These are phyloP conservation scores for Diorhabda sublineata DNA, from an alignment of 1,140 invertebrate species.

Conservation along the genomic window DNA sequence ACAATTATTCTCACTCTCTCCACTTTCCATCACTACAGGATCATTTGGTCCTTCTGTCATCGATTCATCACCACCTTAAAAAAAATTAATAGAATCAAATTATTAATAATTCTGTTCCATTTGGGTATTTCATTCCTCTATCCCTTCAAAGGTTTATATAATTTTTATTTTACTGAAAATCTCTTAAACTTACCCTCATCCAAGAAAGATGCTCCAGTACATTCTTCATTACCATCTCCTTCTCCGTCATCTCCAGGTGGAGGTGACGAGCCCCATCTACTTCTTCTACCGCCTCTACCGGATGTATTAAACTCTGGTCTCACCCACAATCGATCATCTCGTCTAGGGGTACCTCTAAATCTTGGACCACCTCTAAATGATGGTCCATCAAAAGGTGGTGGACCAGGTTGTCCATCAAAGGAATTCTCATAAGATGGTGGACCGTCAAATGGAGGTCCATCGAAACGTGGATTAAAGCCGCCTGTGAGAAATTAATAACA, in stretches of 20 bases:
- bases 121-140: background rate
- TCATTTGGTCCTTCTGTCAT: no score
- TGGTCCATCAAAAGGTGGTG: background rate
- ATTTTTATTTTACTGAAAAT: background rate
- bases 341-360: constrained; percentile 14
- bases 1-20: no score
- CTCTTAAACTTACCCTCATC: background rate
- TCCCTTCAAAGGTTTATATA: background rate
- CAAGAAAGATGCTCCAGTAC: background rate
- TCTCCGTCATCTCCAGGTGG: constrained; percentile 11
- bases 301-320: background rate
- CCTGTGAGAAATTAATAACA: background rate
- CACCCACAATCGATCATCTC: background rate
- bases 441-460: background rate
- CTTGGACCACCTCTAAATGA: constrained; percentile 25
- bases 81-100: no score
- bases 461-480: background rate
- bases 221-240: background rate
- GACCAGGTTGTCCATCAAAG: background rate
- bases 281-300: constrained; percentile 11
- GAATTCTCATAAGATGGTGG: no score
- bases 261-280: constrained; percentile 12
- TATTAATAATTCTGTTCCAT: background rate
- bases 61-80: no score
- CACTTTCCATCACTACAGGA: no score